These are phyloP conservation scores for Setipinna tenuifilis DNA, from an alignment of 2,797 vertebrate species.

Conservation along the genomic window DNA sequence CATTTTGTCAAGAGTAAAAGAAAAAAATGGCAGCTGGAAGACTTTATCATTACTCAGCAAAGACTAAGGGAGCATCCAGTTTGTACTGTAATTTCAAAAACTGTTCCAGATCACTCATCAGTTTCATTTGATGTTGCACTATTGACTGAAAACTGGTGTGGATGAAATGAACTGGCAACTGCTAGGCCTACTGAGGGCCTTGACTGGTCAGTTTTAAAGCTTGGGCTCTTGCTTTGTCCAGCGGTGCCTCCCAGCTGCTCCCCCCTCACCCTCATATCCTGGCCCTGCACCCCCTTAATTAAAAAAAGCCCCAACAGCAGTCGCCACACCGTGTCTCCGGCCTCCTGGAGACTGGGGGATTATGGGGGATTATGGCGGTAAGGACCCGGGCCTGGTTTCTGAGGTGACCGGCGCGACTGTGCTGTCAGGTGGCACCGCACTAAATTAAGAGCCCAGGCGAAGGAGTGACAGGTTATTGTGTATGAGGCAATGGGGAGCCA, in stretches of 20 bases:
- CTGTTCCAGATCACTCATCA: no score
- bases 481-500: constrained; percentile 29
- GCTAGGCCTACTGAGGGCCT: background rate
- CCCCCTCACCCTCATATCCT: constrained; percentile 47
- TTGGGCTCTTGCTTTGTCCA: background rate
- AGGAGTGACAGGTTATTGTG: constrained; percentile 44
- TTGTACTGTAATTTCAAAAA: no score
- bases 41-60: background rate
- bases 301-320: constrained; percentile 85
- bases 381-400: constrained; percentile 88
- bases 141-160: background rate
- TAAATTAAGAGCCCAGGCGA: constrained; percentile 47
- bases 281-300: constrained; percentile 86
- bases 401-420: constrained; percentile 85
- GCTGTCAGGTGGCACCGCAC: constrained; percentile 84
- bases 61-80: background rate
- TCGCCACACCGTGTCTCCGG: constrained; percentile 87
- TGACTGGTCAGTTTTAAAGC: background rate
- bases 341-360: constrained; percentile 89
- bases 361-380: constrained; percentile 96
- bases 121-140: background rate
- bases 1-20: background rate
- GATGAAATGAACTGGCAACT: background rate
- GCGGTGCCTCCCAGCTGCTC: background rate
- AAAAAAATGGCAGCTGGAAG: background rate